Conservation (phyloP, 2,113 vertebrate species). For the Epinephelus fuscoguttatus region DNA sequence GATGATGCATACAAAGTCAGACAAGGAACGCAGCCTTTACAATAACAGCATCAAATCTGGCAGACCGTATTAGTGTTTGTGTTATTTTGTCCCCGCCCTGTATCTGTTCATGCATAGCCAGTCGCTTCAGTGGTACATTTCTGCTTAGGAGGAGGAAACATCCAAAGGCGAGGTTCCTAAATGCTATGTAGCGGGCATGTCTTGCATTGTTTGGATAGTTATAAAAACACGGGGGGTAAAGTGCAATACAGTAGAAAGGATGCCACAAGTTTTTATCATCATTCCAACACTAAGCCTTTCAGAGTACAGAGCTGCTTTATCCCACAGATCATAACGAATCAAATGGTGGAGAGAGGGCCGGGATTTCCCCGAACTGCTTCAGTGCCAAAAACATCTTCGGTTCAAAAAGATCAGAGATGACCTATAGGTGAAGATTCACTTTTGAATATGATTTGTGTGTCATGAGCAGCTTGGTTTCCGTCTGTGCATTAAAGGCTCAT, state of each 20-base stretch:
- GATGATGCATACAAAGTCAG: background rate
- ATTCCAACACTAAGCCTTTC: slow-evolving; percentile 40
- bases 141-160: slow-evolving; percentile 6
- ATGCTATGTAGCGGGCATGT: slow-evolving; percentile 17
- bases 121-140: slow-evolving; percentile 23
- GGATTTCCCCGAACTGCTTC: background rate
- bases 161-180: slow-evolving; percentile 11
- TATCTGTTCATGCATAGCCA: background rate
- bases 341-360: background rate
- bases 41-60: background rate
- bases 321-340: background rate
- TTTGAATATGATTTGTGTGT: background rate
- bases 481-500: background rate
- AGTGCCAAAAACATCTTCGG: slow-evolving; percentile 2
- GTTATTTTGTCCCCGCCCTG: slow-evolving; percentile 28
- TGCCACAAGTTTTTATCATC: slow-evolving; percentile 40
- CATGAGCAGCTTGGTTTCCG: background rate
- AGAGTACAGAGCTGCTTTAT: slow-evolving; percentile 24
- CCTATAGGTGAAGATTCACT: background rate
- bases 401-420: slow-evolving; percentile 1
- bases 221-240: slow-evolving; percentile 11
- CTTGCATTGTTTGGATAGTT: slow-evolving; percentile 22
- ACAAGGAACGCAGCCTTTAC: background rate
- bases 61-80: slow-evolving; percentile 13
- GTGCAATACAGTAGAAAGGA: slow-evolving; percentile 60